Evolutionary conservation across 2,113 vertebrate species (phyloP).

Genomic region (Diadophis punctatus): DNA sequence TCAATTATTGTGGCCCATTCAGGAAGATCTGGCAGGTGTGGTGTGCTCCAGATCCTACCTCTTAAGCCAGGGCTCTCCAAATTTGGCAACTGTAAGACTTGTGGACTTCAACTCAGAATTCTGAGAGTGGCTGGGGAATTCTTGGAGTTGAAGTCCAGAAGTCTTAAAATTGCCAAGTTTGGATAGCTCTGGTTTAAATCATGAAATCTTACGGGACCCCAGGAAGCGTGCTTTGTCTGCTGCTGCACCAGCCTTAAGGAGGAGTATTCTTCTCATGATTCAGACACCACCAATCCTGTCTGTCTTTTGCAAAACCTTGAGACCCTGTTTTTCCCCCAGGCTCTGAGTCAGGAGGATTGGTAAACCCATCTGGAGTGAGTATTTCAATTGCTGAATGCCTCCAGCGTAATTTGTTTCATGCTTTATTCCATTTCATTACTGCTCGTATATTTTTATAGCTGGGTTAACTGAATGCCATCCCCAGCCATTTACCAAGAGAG

Average conservation of each 20-base stretch:
- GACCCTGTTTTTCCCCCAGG: background rate
- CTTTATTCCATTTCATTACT: background rate
- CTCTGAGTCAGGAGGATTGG: background rate
- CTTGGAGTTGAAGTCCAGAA: no score
- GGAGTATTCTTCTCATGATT: background rate
- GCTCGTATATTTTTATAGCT: background rate
- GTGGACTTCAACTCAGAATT: no score
- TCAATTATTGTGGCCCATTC: background rate
- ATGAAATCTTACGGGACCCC: background rate
- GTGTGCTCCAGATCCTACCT: background rate
- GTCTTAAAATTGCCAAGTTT: no score
- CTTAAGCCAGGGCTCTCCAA: background rate
- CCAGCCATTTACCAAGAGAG: background rate
- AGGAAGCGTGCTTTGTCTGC: background rate
- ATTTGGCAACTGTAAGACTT: no score
- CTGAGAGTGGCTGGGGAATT: no score
- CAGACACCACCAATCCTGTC: background rate
- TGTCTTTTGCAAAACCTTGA: background rate
- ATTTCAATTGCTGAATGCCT: background rate
- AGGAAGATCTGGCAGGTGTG: background rate
- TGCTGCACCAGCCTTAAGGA: background rate
- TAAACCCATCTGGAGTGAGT: background rate
- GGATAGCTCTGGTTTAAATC: background rate
- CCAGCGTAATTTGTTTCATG: background rate
- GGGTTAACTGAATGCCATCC: background rate